Evolutionary conservation across 1,140 invertebrate species (phyloP).

Genomic region (Ephestia elutella): DNA sequence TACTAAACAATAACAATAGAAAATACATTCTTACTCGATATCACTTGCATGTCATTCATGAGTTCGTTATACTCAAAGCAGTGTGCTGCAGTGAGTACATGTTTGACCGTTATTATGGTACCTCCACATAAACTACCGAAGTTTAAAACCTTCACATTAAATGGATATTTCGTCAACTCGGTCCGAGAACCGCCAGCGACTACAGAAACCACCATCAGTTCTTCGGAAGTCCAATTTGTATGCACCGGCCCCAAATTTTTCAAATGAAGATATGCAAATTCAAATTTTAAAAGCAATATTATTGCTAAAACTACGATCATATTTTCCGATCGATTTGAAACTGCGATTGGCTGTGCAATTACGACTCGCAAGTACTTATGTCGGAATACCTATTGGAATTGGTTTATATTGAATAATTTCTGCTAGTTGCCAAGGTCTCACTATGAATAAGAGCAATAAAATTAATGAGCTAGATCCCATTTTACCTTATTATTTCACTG

Average conservation of each 20-base stretch:
- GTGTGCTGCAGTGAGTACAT: constrained; percentile 39
- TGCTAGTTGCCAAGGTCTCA: no score
- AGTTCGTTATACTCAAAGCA: constrained; percentile 32
- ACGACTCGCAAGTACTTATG: background rate
- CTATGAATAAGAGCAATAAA: no score
- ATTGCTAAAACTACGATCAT: background rate
- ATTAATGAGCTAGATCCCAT: no score
- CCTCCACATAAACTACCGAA: constrained; percentile 34
- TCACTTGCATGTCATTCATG: background rate
- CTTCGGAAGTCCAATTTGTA: constrained; percentile 20
- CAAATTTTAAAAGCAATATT: background rate
- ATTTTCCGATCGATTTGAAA: background rate
- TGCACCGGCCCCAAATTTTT: constrained; percentile 34
- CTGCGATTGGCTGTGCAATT: background rate
- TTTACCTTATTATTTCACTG: no score
- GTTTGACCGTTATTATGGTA: constrained; percentile 30
- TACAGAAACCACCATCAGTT: constrained; percentile 25
- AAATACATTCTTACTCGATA: constrained; percentile 8
- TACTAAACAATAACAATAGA: no score
- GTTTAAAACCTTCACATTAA: constrained; percentile 39
- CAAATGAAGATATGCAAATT: constrained; percentile 17
- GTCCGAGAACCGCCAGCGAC: constrained; percentile 30
- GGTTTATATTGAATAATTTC: no score
- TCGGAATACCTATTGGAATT: no score
- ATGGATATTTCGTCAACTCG: constrained; percentile 26